Evolutionary conservation across 2,797 vertebrate species (phyloP).

Genomic region (Pelodytes ibericus): DNA sequence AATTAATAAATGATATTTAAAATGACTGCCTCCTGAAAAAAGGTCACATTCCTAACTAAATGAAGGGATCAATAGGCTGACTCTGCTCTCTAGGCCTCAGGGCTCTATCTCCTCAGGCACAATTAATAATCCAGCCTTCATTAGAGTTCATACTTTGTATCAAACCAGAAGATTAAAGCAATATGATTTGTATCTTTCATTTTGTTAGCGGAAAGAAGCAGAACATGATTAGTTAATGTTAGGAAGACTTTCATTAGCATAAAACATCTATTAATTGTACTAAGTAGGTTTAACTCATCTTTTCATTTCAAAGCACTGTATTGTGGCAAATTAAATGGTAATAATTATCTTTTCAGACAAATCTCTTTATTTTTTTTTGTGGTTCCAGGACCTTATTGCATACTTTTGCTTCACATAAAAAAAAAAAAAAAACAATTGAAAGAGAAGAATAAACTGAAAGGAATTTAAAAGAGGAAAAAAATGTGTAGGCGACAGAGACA

Average conservation of each 20-base stretch:
- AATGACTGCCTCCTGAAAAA: not conserved
- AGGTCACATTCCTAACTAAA: not conserved
- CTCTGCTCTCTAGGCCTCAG: not conserved
- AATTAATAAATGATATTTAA: not conserved
- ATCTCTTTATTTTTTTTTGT: not conserved
- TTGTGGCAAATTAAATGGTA: not conserved
- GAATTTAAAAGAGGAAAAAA: no score
- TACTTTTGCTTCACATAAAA: no score
- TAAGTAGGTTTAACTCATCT: constrained; percentile 4
- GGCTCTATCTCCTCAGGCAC: no score
- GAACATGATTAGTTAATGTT: not conserved
- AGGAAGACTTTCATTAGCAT: not conserved
- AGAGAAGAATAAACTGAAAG: no score
- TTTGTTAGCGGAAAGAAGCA: not conserved
- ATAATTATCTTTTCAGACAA: not conserved
- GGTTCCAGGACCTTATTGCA: no score
- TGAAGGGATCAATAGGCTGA: not conserved
- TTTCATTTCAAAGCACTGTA: not conserved
- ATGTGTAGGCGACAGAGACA: no score
- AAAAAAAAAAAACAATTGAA: no score
- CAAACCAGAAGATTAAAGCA: not conserved
- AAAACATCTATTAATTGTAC: not conserved
- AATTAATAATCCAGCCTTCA: not conserved
- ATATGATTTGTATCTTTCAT: constrained; percentile 5
- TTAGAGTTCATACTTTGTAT: not conserved